phyloP scores from a whole-genome alignment of 2,113 vertebrate species.

The Prochilodus magdalenae region DNA sequence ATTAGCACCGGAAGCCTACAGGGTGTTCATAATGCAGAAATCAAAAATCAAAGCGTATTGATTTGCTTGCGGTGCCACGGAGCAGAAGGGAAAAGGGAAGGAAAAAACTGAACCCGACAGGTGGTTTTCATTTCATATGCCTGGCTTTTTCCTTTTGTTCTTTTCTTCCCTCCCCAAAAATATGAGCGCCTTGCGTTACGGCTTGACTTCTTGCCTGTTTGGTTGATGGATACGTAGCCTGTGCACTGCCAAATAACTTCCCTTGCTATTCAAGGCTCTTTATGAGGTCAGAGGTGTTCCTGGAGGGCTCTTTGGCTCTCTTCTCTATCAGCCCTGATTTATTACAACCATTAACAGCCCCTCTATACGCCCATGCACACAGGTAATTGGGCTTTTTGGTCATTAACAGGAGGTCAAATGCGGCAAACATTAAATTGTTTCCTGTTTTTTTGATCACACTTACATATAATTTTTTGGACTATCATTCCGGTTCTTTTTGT shows the following conservation, averaged over 20 bases:
- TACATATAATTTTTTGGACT: neutral
- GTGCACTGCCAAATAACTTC: conserved; percentile 49
- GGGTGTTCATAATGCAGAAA: conserved; percentile 16
- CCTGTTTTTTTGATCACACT: conserved; percentile 28
- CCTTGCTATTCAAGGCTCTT: conserved; percentile 44
- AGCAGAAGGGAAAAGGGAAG: conserved; percentile 7
- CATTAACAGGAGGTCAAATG: conserved; percentile 32
- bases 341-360: conserved; percentile 26
- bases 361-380: conserved; percentile 12
- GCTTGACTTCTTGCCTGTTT: conserved; percentile 41
- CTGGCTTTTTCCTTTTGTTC: conserved; percentile 40
- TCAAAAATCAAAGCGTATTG: conserved; percentile 40
- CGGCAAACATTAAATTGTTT: conserved; percentile 42
- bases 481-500: neutral
- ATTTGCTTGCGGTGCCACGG: conserved; percentile 20
- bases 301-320: conserved; percentile 36
- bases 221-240: conserved; percentile 37
- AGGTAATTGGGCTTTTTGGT: conserved; percentile 33
- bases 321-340: conserved; percentile 41
- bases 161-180: conserved; percentile 23
- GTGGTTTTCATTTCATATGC: conserved; percentile 55
- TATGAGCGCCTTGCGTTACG: conserved; percentile 38
- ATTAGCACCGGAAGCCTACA: conserved; percentile 14
- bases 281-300: conserved; percentile 46
- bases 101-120: conserved; percentile 41